Evolutionary conservation across 2,797 vertebrate genomes (phyloP).

Genomic region (Lerista edwardsae): DNA sequence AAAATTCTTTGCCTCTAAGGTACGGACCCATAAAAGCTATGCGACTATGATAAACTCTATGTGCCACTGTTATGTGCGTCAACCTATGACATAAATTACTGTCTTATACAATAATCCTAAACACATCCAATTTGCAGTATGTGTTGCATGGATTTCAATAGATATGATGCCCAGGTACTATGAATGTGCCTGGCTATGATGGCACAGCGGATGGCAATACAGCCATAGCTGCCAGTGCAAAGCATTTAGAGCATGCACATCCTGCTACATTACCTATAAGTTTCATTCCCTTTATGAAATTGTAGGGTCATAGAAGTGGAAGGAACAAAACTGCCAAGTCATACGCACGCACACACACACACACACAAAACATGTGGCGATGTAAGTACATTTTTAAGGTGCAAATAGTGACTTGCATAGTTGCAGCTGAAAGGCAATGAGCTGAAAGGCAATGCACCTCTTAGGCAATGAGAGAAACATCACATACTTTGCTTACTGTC

Average conservation of each 20-base stretch:
- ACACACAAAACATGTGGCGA: neutral
- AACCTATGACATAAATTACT: conserved; percentile 77
- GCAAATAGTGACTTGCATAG: neutral
- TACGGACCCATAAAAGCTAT: conserved; percentile 77
- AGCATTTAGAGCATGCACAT: neutral
- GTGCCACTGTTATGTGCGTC: conserved; percentile 68
- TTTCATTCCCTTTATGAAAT: neutral
- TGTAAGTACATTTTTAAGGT: neutral
- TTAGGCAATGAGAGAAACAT: neutral
- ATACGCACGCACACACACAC: too few relatives aligned
- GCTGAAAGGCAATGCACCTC: neutral
- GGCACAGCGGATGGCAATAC: neutral
- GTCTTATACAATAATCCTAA: conserved; percentile 39
- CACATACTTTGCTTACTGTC: too few relatives aligned
- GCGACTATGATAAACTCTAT: conserved; percentile 74
- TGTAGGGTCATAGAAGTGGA: neutral
- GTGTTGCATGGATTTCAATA: neutral
- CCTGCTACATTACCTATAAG: neutral
- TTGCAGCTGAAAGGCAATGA: neutral
- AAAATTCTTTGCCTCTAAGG: conserved; percentile 81
- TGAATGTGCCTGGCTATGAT: neutral
- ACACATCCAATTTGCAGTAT: neutral
- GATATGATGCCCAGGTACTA: neutral
- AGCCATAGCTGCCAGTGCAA: neutral
- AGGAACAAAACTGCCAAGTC: neutral